Evolutionary conservation across 2,113 vertebrate genomes (phyloP), one percentile per base, ranked within the genome.

Genomic region (Buteo buteo): DNA sequence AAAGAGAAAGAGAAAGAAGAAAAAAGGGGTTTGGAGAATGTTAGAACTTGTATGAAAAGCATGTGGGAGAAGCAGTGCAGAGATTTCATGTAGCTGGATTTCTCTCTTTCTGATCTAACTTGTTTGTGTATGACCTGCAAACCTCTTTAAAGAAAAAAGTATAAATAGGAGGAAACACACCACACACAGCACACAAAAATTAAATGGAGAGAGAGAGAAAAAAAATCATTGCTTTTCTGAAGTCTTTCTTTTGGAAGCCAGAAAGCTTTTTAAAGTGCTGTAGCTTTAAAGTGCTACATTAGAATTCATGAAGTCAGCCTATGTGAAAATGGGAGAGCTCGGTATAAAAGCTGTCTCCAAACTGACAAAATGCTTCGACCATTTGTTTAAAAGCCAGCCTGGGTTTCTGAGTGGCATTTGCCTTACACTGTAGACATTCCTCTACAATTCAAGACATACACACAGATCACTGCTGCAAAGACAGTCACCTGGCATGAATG

Each of bases 331-430:
- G 45, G 34, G 42, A 82, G n/a, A 82, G 31, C 21, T 67, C 31
- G 9, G 18, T 78, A 66, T 73, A 82, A 92, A 92, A 82, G 49
- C 58, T 77, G 66, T 83, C 57, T 84, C 40, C 62, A 93, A 82
- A 88, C 3, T 73, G 69, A 73, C 36, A 77, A 67, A 92, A 88
- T 2, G 0, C 52, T 44, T 44, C 0, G 0, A 79, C 69, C 31
- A 16, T 70, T 93, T 82, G 34, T 93, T 94, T 77, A 85, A 91
- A 94, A 96, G 69, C n/a, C 45, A 94, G 38, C 31, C 64, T 93
- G 45, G 17, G 25, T 73, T 95, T 95, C 69, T 78, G 26, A 90
- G 73, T 71, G 64, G 32, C 70, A 59, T 52, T 70, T 90, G 28
- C 55, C 47, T 89, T 78, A 44, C 31, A 13, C 49, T 61, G 32